These are phyloP conservation scores for Gobio occitaniae DNA, from an alignment of 2,797 vertebrate genomes.

Conservation along the genomic window DNA sequence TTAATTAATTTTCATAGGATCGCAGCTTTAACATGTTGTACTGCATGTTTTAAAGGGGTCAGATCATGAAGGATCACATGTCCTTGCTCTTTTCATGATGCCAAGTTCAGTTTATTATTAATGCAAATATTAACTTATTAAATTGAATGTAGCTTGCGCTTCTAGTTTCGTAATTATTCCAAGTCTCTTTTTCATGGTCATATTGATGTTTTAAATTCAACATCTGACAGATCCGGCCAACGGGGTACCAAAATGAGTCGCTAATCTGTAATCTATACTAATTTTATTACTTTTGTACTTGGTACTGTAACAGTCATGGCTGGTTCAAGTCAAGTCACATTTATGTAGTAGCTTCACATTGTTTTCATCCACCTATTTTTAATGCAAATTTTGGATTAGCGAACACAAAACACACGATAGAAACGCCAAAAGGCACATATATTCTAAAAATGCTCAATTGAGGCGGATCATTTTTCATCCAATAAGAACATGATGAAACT, in stretches of 20 bases:
- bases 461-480: neutral
- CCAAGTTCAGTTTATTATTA: neutral
- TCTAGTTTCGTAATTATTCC: neutral
- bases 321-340: neutral
- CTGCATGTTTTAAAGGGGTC: slow-evolving; percentile 4
- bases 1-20: neutral
- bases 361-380: neutral
- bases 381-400: neutral
- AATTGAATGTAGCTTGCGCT: neutral
- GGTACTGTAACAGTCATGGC: neutral
- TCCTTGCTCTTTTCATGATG: neutral
- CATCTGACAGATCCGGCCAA: neutral
- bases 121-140: neutral
- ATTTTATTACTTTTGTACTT: neutral
- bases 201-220: neutral
- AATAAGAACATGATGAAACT: neutral
- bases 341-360: neutral
- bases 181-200: neutral
- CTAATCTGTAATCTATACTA: neutral
- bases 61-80: neutral
- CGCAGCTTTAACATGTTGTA: neutral
- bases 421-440: neutral
- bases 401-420: neutral
- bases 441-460: neutral
- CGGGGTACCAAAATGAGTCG: neutral